Evolutionary conservation across 2,113 vertebrate genomes (phyloP).

Genomic region (Nycticryphes semicollaris): DNA sequence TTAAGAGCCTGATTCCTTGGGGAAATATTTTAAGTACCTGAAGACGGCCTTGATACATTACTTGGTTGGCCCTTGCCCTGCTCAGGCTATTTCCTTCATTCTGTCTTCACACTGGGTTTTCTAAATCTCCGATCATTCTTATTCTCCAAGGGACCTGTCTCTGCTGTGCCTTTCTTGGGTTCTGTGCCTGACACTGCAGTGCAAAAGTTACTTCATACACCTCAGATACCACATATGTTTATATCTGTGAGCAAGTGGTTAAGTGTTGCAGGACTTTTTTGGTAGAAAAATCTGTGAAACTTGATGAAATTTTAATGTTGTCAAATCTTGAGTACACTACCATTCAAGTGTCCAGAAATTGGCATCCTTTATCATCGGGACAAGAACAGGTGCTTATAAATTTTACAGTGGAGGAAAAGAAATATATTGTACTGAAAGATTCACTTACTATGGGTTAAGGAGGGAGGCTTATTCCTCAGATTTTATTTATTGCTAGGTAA

Average conservation of each 20-base stretch:
- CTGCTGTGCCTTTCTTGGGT: background rate
- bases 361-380: background rate
- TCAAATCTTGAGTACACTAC: background rate
- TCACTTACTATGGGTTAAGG: background rate
- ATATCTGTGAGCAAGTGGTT: background rate
- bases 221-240: background rate
- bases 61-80: background rate
- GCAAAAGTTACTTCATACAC: background rate
- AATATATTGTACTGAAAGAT: background rate
- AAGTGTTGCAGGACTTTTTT: background rate
- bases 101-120: background rate
- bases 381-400: background rate
- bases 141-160: background rate
- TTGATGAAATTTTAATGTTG: background rate
- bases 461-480: background rate
- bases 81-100: background rate
- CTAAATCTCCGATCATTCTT: background rate
- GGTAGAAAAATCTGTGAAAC: background rate
- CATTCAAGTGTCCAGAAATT: background rate
- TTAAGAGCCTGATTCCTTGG: background rate
- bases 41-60: background rate
- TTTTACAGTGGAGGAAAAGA: background rate
- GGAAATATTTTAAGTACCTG: background rate
- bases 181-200: background rate
- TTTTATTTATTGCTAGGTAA: conserved; percentile 12